Base-by-base conservation (phyloP, 30 jellyfish, hydroid and myxozoan genomes). In the Cassiopea xamachana region DNA sequence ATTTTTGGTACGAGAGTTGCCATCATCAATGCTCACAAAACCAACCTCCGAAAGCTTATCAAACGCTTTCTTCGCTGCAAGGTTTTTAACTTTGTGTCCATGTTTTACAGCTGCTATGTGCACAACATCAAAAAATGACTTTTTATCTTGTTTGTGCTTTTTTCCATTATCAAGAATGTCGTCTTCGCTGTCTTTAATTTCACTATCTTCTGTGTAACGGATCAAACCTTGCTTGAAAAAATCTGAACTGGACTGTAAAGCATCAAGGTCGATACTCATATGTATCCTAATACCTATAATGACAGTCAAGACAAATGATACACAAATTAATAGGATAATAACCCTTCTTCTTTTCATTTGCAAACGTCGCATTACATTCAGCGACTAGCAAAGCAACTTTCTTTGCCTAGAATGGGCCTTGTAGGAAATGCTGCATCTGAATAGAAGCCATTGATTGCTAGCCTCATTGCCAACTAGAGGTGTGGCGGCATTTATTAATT, bases 271-370 rank as follows among this genome's bases (percentile, higher is more conserved):
- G 47, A 80, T 43, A 80, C 70, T 50, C 59, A 67, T 2, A 39
- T 80, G 89, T 69, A 80, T 1, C 43, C 61, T 62, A 58, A 80
- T 51, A 39, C 89, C 89, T 12, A 80, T 58, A 6, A 80, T n/a
- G 48, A 80, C n/a, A 6, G 89, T 19, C 79, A 80, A 46, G 13
- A 47, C 70, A 50, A 80, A 80, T 61, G 89, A 80, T 9, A 80
- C 77, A 69, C 89, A 80, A 59, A 80, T 80, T 9, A 80, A 73
- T 19, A 80, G 16, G 12, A 80, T 80, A 13, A 80, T 27, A 18
- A 48, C 77, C 61, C 59, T 61, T 39, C 77, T 80, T 50, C 75
- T 49, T 43, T 73, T 72, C 43, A 51, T 7, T 8, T 15, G 77
- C 55, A 49, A 73, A 55, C 61, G 49, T 61, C 16, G 60, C 89